Conservation (phyloP, 1,140 invertebrate genomes). For the Anoplophora glabripennis region DNA sequence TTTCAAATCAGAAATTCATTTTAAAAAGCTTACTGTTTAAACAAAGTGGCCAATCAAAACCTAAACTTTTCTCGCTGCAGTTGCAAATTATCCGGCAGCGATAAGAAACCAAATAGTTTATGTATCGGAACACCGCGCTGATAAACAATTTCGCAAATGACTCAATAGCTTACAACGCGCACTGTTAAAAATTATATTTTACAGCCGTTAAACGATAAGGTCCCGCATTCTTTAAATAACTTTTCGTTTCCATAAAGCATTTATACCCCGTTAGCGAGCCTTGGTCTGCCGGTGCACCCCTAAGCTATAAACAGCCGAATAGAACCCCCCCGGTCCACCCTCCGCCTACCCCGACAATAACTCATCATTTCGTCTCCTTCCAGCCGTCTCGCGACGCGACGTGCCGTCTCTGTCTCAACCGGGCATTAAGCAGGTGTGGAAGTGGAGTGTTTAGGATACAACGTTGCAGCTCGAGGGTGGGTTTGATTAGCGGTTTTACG, state of each 20-base stretch:
- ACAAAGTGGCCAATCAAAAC: too few relatives aligned
- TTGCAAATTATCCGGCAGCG: too few relatives aligned
- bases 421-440: slow-evolving; percentile 32
- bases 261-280: slow-evolving; percentile 15
- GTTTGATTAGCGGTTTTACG: slow-evolving; percentile 37
- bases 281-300: slow-evolving; percentile 8
- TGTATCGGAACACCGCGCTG: too few relatives aligned
- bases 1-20: too few relatives aligned
- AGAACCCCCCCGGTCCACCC: slow-evolving; percentile 5
- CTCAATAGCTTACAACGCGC: slow-evolving; percentile 2
- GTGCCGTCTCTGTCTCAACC: slow-evolving; percentile 3
- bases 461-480: slow-evolving; percentile 34
- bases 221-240: slow-evolving; percentile 20
- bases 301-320: slow-evolving; percentile 20
- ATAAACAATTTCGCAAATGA: too few relatives aligned
- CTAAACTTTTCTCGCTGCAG: too few relatives aligned
- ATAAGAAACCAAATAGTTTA: too few relatives aligned
- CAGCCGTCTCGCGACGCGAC: background rate
- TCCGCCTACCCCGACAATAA: slow-evolving; percentile 17
- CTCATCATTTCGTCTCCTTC: slow-evolving; percentile 23
- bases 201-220: slow-evolving; percentile 21
- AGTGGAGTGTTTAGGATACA: slow-evolving; percentile 35
- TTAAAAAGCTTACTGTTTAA: too few relatives aligned
- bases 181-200: slow-evolving; percentile 21
- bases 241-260: slow-evolving; percentile 23